Conservation (phyloP, 2,113 vertebrate species). For the Felis catus region DNA sequence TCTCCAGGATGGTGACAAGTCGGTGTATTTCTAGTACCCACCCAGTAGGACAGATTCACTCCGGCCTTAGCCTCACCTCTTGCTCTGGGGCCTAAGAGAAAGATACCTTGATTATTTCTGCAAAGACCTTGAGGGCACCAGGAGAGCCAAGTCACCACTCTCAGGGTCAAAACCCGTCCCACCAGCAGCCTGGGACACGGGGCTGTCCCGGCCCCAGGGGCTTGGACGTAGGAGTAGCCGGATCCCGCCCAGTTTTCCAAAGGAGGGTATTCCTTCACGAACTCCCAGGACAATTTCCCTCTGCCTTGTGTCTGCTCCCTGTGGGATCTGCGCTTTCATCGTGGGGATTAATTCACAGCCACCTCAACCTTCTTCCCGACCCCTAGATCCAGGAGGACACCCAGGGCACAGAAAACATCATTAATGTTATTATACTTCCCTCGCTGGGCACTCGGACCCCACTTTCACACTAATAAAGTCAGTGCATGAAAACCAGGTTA, state of each 20-base stretch:
- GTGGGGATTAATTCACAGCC: neutral
- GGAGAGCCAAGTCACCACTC: neutral
- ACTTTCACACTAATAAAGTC: constrained; percentile 28
- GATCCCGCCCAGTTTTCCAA: neutral
- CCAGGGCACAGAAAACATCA: neutral
- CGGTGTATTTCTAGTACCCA: neutral
- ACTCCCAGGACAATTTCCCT: neutral
- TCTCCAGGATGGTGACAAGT: constrained; percentile 23
- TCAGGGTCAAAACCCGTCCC: neutral
- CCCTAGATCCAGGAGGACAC: neutral
- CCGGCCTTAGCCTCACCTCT: neutral
- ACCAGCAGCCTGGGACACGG: neutral
- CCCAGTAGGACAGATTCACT: accelerated
- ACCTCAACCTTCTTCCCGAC: neutral
- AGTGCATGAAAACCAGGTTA: neutral
- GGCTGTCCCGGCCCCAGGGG: accelerated
- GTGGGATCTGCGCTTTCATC: accelerated
- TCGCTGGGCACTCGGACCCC: neutral
- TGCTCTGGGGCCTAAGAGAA: neutral
- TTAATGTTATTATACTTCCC: accelerated
- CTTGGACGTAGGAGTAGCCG: neutral
- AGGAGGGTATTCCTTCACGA: accelerated
- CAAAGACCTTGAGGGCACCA: neutral
- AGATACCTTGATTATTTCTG: neutral
- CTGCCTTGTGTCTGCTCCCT: neutral